Conservation (phyloP, 92 coral and sea anemone species). For the Umimayanthus chanpuru region DNA sequence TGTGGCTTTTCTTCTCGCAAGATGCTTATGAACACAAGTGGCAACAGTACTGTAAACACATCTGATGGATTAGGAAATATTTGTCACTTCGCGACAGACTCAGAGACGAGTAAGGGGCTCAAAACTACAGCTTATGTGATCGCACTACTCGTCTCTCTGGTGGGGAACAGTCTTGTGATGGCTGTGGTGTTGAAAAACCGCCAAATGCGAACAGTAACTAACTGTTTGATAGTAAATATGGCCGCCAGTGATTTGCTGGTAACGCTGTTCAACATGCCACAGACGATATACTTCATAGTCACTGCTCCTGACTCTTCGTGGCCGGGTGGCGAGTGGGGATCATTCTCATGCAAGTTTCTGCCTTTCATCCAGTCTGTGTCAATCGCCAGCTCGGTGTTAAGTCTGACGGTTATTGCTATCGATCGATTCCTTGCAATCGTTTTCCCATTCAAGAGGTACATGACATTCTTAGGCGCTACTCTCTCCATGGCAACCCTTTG, state of each 20-base stretch:
- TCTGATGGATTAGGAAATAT: background rate
- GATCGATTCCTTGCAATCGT: conserved; percentile 68
- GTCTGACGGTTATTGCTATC: conserved; percentile 59
- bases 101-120: background rate
- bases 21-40: background rate
- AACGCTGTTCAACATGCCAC: conserved; percentile 29
- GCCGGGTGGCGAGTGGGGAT: conserved; percentile 12
- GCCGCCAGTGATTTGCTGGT: conserved; percentile 18
- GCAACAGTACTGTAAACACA: conserved; percentile 19
- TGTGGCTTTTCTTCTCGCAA: background rate
- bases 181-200: conserved; percentile 26
- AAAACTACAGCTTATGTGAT: conserved; percentile 8
- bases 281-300: conserved; percentile 10
- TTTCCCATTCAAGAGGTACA: conserved; percentile 61
- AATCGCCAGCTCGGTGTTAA: conserved; percentile 65
- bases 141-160: background rate
- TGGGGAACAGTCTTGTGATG: conserved; percentile 34
- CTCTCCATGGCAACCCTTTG: conserved; percentile 62
- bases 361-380: conserved; percentile 43
- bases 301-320: conserved; percentile 2
- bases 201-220: conserved; percentile 27
- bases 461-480: conserved; percentile 47
- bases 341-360: conserved; percentile 19
- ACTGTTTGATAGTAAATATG: conserved; percentile 29
- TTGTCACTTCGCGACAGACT: conserved; percentile 7